Percentiles rank a stretch among this genome's conserved stretches.
phyloP scores from a whole-genome alignment of 2,797 vertebrate species.

The Brachymystax lenok region DNA sequence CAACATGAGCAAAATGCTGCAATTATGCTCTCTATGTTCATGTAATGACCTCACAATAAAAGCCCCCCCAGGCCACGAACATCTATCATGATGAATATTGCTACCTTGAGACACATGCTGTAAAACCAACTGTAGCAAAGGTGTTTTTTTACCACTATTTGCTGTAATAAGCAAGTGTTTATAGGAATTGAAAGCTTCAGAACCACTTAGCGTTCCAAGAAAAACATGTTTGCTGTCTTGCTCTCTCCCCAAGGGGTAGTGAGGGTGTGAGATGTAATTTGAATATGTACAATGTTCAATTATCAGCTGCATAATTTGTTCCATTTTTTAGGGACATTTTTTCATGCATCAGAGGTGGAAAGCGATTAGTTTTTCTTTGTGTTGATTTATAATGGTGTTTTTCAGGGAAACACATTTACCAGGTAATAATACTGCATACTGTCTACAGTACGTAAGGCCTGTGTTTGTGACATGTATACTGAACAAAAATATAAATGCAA shows the following conservation, averaged over 20 bases:
- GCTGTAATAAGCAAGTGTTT: conserved; percentile 1
- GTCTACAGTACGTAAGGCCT: not conserved
- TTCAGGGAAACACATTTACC: not conserved
- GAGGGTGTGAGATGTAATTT: not conserved
- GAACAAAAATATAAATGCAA: not conserved
- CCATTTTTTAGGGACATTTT: not conserved
- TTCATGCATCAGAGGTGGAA: not conserved
- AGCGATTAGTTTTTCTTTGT: not conserved
- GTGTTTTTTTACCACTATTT: not conserved
- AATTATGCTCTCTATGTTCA: not conserved
- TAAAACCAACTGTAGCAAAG: not conserved
- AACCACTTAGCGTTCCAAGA: not conserved
- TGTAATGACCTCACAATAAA: not conserved
- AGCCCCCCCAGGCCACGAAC: not conserved
- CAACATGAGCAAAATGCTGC: not conserved
- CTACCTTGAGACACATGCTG: not conserved
- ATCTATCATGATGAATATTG: not conserved
- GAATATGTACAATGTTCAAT: conserved; percentile 5
- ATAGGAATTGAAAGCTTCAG: not conserved
- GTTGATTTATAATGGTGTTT: not conserved
- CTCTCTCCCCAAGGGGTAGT: not conserved
- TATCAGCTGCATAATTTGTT: not conserved
- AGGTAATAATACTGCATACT: not conserved
- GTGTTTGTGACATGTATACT: not conserved
- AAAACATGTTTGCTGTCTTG: not conserved